phyloP scores from a whole-genome alignment of 1,140 invertebrate species.

The Dysdera silvatica region DNA sequence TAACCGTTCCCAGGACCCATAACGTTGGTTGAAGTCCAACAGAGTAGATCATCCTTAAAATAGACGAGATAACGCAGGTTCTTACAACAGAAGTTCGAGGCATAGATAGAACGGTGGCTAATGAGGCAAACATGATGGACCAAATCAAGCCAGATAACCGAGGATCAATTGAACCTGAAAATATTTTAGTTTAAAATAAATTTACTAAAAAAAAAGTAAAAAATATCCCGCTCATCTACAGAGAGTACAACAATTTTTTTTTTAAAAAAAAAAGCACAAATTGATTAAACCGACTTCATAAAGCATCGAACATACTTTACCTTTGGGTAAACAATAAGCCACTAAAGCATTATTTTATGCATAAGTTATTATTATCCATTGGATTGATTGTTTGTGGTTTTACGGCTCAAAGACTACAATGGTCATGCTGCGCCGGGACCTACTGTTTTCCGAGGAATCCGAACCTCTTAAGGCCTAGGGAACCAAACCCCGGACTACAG shows the following conservation, averaged over 20 bases:
- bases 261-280: neutral
- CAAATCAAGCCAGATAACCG: constrained; percentile 78
- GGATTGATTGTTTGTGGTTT: too few species aligned
- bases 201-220: neutral
- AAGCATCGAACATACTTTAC: neutral
- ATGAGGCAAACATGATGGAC: constrained; percentile 67
- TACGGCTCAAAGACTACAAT: too few species aligned
- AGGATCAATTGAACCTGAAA: constrained; percentile 51
- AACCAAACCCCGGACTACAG: too few species aligned
- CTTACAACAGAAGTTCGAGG: constrained; percentile 69
- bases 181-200: too few species aligned
- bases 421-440: too few species aligned
- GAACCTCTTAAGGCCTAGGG: too few species aligned
- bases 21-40: constrained; percentile 85
- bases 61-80: constrained; percentile 68
- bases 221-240: neutral
- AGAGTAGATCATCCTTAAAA: constrained; percentile 78
- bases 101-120: constrained; percentile 66
- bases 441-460: too few species aligned
- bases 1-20: constrained; percentile 71
- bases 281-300: neutral
- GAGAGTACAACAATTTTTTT: neutral
- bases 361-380: too few species aligned
- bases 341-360: too few species aligned
- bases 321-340: too few species aligned